Evolutionary conservation across 2,113 vertebrate genomes (phyloP).

Genomic region (Tragelaphus imberbis): DNA sequence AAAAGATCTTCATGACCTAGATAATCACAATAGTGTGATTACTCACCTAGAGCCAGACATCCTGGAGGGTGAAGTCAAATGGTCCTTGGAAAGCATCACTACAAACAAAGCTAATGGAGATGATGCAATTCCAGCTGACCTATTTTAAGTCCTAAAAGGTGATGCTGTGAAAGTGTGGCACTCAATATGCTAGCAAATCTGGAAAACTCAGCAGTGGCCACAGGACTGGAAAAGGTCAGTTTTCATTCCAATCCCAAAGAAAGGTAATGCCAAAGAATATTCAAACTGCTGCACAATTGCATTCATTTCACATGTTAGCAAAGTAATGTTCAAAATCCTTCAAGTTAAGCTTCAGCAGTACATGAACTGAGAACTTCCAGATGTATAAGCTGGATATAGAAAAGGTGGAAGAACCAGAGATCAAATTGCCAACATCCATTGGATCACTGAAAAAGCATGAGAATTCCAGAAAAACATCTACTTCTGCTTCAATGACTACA

Average conservation of each 20-base stretch:
- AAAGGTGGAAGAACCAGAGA: not conserved
- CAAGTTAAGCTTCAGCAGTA: not conserved
- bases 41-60: not conserved
- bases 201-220: not conserved
- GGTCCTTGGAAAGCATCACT: not conserved
- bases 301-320: not conserved
- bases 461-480: not conserved
- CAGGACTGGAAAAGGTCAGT: not conserved
- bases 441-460: not conserved
- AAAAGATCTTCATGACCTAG: not conserved
- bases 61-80: not conserved
- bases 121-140: not conserved
- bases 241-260: not conserved
- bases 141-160: not conserved
- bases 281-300: not conserved
- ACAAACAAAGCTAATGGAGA: not conserved
- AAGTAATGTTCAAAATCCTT: not conserved
- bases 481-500: not conserved
- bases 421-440: not conserved
- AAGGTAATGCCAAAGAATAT: not conserved
- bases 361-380: not conserved
- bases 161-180: not conserved
- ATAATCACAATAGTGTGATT: not conserved
- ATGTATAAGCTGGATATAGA: not conserved
- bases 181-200: not conserved